phyloP scores from a whole-genome alignment of 2,113 vertebrate genomes.

The Pygoscelis adeliae region DNA sequence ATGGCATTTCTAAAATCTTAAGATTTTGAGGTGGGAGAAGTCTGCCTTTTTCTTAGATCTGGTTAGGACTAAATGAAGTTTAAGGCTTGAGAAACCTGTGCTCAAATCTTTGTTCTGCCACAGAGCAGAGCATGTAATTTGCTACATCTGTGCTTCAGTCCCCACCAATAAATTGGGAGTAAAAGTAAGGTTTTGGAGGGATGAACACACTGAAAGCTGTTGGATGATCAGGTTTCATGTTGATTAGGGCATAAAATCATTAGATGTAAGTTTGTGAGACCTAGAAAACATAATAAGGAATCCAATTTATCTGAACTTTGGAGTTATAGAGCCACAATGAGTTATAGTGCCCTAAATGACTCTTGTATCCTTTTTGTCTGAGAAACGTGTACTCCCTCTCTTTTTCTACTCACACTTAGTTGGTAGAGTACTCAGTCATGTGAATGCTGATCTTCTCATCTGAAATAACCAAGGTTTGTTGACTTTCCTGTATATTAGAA shows the following conservation, averaged over 20 bases:
- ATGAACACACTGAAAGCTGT: background rate
- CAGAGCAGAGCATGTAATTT: background rate
- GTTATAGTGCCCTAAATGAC: background rate
- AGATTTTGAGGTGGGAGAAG: background rate
- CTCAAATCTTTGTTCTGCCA: background rate
- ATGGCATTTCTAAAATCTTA: background rate
- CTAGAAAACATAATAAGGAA: background rate
- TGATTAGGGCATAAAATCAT: background rate
- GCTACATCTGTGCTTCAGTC: background rate
- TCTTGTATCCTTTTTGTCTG: background rate
- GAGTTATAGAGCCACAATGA: background rate
- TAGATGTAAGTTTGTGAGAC: background rate
- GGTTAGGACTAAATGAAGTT: background rate
- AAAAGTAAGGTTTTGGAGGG: background rate
- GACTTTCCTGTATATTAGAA: background rate
- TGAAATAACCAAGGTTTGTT: background rate
- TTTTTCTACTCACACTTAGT: background rate
- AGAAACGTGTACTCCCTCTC: background rate
- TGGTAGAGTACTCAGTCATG: background rate
- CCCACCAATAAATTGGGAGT: background rate
- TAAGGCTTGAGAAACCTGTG: background rate
- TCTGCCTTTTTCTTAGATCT: background rate
- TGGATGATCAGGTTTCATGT: rapidly evolving
- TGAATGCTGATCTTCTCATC: background rate
- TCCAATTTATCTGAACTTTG: background rate